These are phyloP conservation scores for Sinonovacula constricta DNA, from an alignment of 1,140 invertebrate species.

Conservation along the genomic window DNA sequence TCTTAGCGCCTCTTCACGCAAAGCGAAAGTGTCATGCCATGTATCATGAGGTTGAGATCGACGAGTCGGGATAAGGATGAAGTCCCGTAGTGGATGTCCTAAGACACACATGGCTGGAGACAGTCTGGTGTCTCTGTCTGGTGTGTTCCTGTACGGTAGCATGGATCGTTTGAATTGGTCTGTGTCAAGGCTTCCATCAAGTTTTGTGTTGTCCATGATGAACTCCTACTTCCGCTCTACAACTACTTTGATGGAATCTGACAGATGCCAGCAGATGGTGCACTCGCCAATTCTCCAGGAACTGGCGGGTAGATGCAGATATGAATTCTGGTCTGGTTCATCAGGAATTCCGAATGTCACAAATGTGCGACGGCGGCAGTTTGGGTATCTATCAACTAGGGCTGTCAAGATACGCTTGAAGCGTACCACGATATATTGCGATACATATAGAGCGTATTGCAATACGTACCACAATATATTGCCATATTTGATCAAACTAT, in stretches of 20 bases:
- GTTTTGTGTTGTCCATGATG: slow-evolving; percentile 44
- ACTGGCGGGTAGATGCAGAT: slow-evolving; percentile 19
- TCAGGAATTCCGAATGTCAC: slow-evolving; percentile 52
- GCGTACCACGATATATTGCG: too few relatives aligned
- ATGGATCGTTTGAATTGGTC: slow-evolving; percentile 54
- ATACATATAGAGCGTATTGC: too few relatives aligned
- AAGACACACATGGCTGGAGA: slow-evolving; percentile 53
- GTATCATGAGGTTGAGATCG: slow-evolving; percentile 56
- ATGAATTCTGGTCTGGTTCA: slow-evolving; percentile 56
- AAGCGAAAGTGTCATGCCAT: slow-evolving; percentile 48
- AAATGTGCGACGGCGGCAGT: slow-evolving; percentile 45
- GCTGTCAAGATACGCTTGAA: too few relatives aligned
- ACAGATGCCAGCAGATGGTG: slow-evolving; percentile 53
- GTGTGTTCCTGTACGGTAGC: slow-evolving; percentile 58
- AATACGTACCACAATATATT: too few relatives aligned
- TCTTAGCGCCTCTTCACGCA: slow-evolving; percentile 52
- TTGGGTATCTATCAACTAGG: too few relatives aligned
- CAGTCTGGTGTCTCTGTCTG: slow-evolving; percentile 55
- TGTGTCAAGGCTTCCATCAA: slow-evolving; percentile 51
- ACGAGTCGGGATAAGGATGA: slow-evolving; percentile 57
- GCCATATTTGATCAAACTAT: too few relatives aligned
- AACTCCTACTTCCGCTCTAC: slow-evolving; percentile 54
- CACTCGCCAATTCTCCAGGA: slow-evolving; percentile 52
- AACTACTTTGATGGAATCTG: slow-evolving; percentile 47
- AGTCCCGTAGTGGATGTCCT: slow-evolving; percentile 47